Percentiles rank a stretch among this genome's conserved stretches.
phyloP scores from a whole-genome alignment of 2,888 invertebrate species.

The Romanomermis culicivorax region DNA sequence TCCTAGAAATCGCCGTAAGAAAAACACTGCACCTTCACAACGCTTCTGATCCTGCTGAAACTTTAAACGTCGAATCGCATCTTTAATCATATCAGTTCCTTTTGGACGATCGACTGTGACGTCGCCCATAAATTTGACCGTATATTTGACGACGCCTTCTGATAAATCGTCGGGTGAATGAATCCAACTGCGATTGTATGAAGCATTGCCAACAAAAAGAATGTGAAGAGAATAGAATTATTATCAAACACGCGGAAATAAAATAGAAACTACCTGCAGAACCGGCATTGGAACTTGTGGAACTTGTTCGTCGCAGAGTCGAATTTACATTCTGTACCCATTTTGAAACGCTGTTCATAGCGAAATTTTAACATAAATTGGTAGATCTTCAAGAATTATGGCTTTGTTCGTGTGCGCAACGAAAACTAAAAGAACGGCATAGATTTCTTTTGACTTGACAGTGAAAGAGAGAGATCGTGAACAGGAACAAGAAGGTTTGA shows the following conservation, averaged over 20 bases:
- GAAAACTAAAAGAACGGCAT: too few relatives aligned
- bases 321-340: not conserved
- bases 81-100: slow-evolving; percentile 90
- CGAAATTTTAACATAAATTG: too few relatives aligned
- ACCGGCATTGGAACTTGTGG: not conserved
- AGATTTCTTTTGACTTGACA: too few relatives aligned
- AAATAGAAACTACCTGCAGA: too few relatives aligned
- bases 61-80: slow-evolving; percentile 69
- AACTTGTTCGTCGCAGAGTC: not conserved
- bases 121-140: slow-evolving; percentile 90
- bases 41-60: slow-evolving; percentile 16
- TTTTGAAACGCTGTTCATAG: too few relatives aligned
- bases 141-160: slow-evolving; percentile 83
- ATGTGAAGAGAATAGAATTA: not conserved
- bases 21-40: too few relatives aligned
- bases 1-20: too few relatives aligned
- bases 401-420: too few relatives aligned
- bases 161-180: slow-evolving; percentile 78
- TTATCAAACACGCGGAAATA: too few relatives aligned
- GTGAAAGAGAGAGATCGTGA: too few relatives aligned
- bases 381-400: too few relatives aligned
- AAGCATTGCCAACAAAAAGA: not conserved
- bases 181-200: slow-evolving; percentile 50
- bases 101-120: slow-evolving; percentile 85
- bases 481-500: too few relatives aligned